Conservation (phyloP, 2,888 invertebrate species). For the Danaus chrysippus region DNA sequence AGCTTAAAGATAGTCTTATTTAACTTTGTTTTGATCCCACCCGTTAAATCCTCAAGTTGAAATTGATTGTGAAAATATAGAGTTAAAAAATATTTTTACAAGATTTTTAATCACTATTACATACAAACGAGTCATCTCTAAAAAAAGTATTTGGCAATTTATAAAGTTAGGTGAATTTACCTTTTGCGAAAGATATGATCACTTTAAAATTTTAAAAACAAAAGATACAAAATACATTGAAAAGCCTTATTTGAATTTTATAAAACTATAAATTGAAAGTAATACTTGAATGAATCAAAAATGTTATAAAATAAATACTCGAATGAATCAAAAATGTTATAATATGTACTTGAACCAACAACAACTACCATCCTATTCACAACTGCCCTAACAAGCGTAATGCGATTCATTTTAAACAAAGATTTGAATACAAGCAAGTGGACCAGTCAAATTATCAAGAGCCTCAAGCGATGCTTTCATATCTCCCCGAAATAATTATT, state of each 20-base stretch:
- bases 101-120: no score
- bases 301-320: conserved; percentile 1
- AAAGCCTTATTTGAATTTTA: background rate
- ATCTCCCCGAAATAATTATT: conserved; percentile 61
- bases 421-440: conserved; percentile 49
- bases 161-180: no score
- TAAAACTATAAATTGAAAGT: background rate
- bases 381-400: conserved; percentile 40
- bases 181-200: no score
- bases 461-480: conserved; percentile 58
- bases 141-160: no score
- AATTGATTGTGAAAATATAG: no score
- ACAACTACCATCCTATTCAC: conserved; percentile 3
- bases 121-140: no score
- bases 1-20: no score
- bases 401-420: conserved; percentile 55
- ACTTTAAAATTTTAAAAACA: no score
- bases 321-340: conserved; percentile 3
- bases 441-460: conserved; percentile 50
- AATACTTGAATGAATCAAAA: background rate
- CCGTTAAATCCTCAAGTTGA: no score
- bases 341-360: conserved; percentile 5
- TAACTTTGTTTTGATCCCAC: no score
- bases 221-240: background rate
- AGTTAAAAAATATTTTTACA: no score